A percentile compares a stretch with the other conserved stretches of the same genome.
Conservation (phyloP, 2,888 invertebrate species). For the Lamproptera curius region DNA sequence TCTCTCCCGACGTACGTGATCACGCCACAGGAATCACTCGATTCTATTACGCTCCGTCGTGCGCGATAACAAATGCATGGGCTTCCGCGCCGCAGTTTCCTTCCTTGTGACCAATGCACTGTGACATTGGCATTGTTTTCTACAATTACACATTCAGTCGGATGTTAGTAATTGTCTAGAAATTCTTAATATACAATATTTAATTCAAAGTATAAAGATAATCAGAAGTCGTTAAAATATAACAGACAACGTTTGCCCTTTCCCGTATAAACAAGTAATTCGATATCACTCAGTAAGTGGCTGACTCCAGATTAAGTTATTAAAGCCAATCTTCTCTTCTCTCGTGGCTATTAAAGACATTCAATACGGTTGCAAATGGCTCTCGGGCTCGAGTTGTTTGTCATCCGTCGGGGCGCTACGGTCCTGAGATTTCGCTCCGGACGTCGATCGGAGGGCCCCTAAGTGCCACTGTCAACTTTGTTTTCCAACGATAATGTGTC, state of each 20-base stretch:
- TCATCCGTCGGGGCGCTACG: constrained; percentile 38
- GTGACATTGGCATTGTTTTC: no score
- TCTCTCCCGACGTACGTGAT: constrained; percentile 57
- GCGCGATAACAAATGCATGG: constrained; percentile 14
- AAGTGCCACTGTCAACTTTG: constrained; percentile 55
- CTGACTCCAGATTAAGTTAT: constrained; percentile 1
- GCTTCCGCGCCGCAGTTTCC: constrained; percentile 1
- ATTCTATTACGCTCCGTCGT: constrained; percentile 52
- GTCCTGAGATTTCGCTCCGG: constrained; percentile 25
- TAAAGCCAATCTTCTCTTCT: constrained; percentile 1
- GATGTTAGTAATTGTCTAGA: background rate
- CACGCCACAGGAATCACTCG: constrained; percentile 58
- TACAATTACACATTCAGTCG: no score
- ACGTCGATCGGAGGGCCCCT: constrained; percentile 29
- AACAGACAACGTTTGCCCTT: background rate
- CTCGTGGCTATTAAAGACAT: constrained; percentile 9
- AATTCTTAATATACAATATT: background rate
- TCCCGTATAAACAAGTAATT: constrained; percentile 1
- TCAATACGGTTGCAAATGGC: constrained; percentile 34
- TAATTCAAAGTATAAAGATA: background rate
- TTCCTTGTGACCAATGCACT: background rate
- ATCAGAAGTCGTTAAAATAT: no score
- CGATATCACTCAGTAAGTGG: background rate
- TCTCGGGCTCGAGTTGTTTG: constrained; percentile 50
- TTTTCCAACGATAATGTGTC: constrained; percentile 60